phyloP scores from a whole-genome alignment of 2,797 vertebrate species.

The Glossophaga mutica region DNA sequence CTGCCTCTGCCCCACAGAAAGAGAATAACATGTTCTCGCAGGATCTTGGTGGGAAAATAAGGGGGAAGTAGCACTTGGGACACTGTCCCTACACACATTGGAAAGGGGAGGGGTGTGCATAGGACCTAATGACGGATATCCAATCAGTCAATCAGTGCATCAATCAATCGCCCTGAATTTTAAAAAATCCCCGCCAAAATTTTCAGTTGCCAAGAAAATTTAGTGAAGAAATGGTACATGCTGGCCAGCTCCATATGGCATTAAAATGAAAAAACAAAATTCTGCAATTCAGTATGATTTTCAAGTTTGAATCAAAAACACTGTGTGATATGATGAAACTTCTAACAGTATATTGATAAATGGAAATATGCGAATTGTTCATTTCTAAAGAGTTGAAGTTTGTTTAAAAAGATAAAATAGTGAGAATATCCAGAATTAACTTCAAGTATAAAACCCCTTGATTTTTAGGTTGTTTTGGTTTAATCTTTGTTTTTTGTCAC shows the following conservation, averaged over 20 bases:
- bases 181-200: background rate
- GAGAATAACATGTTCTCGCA: background rate
- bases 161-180: background rate
- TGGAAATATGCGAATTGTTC: background rate
- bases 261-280: conserved; percentile 33
- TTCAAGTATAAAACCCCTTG: background rate
- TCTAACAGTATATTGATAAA: background rate
- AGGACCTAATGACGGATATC: background rate
- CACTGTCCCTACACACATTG: background rate
- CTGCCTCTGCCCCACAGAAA: background rate
- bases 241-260: background rate
- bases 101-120: background rate
- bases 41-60: conserved; percentile 32
- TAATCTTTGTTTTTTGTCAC: background rate
- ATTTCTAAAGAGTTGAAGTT: conserved; percentile 22
- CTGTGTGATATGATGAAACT: background rate
- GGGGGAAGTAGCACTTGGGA: background rate
- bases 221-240: background rate
- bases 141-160: background rate
- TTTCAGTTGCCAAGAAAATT: background rate
- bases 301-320: conserved; percentile 15
- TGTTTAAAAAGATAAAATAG: conserved; percentile 22
- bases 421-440: background rate
- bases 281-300: background rate
- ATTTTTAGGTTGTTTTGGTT: background rate